A percentile compares a stretch with the other conserved stretches of the same genome.
phyloP scores from a whole-genome alignment of 1,140 invertebrate species.

The Pseudobourletiella spinata region DNA sequence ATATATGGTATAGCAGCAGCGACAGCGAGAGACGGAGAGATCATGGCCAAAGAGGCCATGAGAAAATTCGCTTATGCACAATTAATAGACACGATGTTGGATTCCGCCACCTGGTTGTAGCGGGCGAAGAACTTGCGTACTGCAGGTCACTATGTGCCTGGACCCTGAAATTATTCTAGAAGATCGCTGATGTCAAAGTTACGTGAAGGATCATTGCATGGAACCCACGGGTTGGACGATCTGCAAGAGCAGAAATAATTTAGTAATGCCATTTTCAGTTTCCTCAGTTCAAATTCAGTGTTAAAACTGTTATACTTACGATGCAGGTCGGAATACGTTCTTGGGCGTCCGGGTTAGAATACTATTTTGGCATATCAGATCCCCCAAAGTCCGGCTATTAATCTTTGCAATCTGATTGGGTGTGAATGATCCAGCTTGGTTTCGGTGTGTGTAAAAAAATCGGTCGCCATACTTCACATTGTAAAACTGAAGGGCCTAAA shows the following conservation, averaged over 20 bases:
- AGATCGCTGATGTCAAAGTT: not conserved
- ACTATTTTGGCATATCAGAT: constrained; percentile 52
- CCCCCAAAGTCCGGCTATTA: constrained; percentile 47
- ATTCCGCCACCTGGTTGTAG: too few relatives aligned
- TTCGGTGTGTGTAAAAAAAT: constrained; percentile 50
- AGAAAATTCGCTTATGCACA: too few relatives aligned
- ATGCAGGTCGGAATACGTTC: constrained; percentile 42
- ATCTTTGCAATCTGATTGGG: constrained; percentile 50
- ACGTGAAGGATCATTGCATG: not conserved
- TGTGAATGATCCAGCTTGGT: constrained; percentile 45
- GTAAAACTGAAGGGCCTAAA: constrained; percentile 43
- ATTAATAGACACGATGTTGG: too few relatives aligned
- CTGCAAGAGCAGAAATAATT: not conserved
- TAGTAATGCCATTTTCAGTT: not conserved
- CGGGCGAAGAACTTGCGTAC: too few relatives aligned
- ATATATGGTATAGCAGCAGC: too few relatives aligned
- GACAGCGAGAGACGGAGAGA: too few relatives aligned
- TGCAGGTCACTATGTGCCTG: too few relatives aligned
- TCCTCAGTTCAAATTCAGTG: not conserved
- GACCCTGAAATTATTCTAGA: too few relatives aligned
- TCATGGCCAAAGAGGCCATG: too few relatives aligned
- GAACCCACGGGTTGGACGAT: not conserved
- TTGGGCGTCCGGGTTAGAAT: constrained; percentile 40
- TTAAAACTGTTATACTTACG: not conserved
- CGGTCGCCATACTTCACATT: constrained; percentile 42